phyloP scores from a whole-genome alignment of 2,113 vertebrate genomes.

The Chinchilla lanigera region DNA sequence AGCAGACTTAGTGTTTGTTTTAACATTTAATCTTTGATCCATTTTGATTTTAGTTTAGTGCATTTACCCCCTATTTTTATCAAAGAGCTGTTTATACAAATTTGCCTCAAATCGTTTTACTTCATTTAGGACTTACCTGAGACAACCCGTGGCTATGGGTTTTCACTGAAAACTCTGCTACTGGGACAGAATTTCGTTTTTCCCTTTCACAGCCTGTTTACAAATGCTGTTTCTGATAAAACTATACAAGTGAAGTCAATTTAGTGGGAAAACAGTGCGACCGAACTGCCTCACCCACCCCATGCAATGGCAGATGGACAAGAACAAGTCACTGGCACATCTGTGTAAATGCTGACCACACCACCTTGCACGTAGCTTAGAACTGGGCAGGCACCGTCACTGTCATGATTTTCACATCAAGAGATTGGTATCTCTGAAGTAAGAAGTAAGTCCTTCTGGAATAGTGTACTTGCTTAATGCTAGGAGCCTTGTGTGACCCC shows the following conservation, averaged over 20 bases:
- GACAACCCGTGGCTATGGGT: not conserved
- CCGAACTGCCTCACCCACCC: not conserved
- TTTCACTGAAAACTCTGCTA: not conserved
- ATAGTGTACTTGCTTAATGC: no score
- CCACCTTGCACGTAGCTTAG: not conserved
- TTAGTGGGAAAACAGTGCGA: not conserved
- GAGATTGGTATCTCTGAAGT: not conserved
- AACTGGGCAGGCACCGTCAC: no score
- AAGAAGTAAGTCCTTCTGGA: no score
- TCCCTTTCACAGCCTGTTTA: not conserved
- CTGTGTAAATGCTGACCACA: not conserved
- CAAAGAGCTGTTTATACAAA: not conserved
- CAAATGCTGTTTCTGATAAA: not conserved
- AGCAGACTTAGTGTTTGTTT: not conserved
- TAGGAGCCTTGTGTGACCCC: not conserved
- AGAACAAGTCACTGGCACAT: rapidly evolving
- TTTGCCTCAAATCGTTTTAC: not conserved
- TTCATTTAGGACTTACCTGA: not conserved
- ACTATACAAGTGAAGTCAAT: not conserved
- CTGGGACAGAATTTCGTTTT: not conserved
- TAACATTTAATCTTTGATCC: not conserved
- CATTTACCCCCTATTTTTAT: not conserved
- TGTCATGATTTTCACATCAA: not conserved
- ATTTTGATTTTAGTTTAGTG: not conserved
- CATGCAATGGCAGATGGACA: no score